Base-by-base conservation (phyloP, 2,797 vertebrate genomes). In the Ctenopoma multispine region DNA sequence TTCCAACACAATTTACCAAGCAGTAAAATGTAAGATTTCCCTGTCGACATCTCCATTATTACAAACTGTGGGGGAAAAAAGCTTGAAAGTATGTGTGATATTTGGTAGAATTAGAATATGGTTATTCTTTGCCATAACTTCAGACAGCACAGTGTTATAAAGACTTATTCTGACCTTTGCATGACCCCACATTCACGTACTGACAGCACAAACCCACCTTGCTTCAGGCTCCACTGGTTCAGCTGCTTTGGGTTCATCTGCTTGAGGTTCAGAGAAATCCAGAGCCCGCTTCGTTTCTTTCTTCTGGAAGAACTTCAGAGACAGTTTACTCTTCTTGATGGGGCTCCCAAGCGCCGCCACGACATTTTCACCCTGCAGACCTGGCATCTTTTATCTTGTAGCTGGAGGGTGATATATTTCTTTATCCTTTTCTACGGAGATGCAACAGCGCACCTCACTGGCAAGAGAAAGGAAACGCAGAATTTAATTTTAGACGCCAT, bases 231-330 rank as follows among this genome's bases (percentile, higher is more conserved):
- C 90, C 48, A 73, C 93, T 41, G 93, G 71, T 56, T 94, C 94
- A 18, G 1, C 44, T 0, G 72, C 7, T 77, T 94, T 93, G 47
- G 87, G 82, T 43, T 98, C 95, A 77, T 95, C 95, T 55, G 94
- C 84, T 51, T 91, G 95, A 4, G 95, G 85, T 70, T 98, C 96
- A 0, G 94, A 95, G 83, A 99, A 98, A 91, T 99, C 96, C 89
- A 99, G 87, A 4, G 95, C 95, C 66, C 98, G 94, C 81, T 99
- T 99, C 4, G 97, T 92, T 58, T 99, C 97, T 57, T 97, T 98
- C 89, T 97, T 99, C 60, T 98, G 97, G 84, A 98, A 97, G 56
- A 98, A 98, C 93, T 96, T 98, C 53, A 99, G 84, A 31, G 97
- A 99, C 24, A 99, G 94, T 74, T 96, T 91, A 70, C 92, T 98